Conservation (phyloP, 2,888 invertebrate genomes). For the Amphiduros pacificus region DNA sequence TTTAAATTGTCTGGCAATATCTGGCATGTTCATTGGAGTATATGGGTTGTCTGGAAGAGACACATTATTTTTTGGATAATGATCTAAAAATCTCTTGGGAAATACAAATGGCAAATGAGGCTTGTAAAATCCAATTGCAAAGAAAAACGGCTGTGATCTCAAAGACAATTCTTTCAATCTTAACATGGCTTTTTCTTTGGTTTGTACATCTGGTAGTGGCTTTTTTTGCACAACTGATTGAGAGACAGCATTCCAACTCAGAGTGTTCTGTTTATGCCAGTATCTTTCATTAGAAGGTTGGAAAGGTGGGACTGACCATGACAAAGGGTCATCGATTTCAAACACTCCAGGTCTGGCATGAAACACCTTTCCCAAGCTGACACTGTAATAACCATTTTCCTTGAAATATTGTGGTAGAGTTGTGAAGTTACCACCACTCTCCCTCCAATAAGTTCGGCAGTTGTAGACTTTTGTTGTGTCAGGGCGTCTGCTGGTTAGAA, state of each 20-base stretch:
- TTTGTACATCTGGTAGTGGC: slow-evolving; percentile 84
- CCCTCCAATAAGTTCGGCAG: slow-evolving; percentile 83
- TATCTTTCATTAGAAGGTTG: slow-evolving; percentile 70
- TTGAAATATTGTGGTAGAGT: slow-evolving; percentile 85
- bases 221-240: slow-evolving; percentile 74
- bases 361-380: slow-evolving; percentile 82
- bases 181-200: slow-evolving; percentile 68
- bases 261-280: slow-evolving; percentile 71
- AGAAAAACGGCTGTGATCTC: slow-evolving; percentile 69
- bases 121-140: slow-evolving; percentile 87
- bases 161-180: slow-evolving; percentile 59
- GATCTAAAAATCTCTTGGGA: slow-evolving; percentile 76
- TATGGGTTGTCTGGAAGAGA: slow-evolving; percentile 34
- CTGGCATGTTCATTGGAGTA: slow-evolving; percentile 36
- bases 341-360: slow-evolving; percentile 70
- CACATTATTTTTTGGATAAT: slow-evolving; percentile 38
- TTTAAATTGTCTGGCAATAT: slow-evolving; percentile 29
- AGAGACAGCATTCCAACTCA: slow-evolving; percentile 67
- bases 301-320: slow-evolving; percentile 37
- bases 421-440: slow-evolving; percentile 76
- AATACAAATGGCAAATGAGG: slow-evolving; percentile 90
- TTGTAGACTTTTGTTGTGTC: slow-evolving; percentile 81
- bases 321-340: background rate
- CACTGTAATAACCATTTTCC: slow-evolving; percentile 76
- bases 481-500: slow-evolving; percentile 83